Conservation (phyloP, 2,113 vertebrate species). For the Platanista minor region DNA sequence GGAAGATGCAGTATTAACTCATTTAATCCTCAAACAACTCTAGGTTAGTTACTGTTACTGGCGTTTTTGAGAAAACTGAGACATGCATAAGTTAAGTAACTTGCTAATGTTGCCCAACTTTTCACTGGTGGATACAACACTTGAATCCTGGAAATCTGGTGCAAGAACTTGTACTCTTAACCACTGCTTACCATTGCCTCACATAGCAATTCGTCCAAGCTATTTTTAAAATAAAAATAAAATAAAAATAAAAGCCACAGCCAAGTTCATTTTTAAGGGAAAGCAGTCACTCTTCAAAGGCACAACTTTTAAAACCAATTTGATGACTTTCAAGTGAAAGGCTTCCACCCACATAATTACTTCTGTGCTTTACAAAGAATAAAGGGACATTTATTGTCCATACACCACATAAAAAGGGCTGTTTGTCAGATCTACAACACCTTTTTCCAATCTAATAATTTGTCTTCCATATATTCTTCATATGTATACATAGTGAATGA, state of each 20-base stretch:
- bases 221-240: too few species aligned
- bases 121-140: not conserved
- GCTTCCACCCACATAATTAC: not conserved
- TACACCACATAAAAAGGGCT: not conserved
- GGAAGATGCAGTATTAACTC: not conserved
- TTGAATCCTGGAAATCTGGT: not conserved
- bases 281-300: not conserved
- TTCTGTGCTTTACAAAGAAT: constrained; percentile 6
- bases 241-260: too few species aligned
- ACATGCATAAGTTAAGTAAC: not conserved
- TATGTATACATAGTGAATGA: not conserved
- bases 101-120: not conserved
- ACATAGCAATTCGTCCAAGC: not conserved
- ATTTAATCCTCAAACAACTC: not conserved
- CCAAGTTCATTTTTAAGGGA: not conserved
- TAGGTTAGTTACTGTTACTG: not conserved
- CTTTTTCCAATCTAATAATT: not conserved
- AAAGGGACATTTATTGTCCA: not conserved
- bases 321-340: not conserved
- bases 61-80: not conserved
- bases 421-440: not conserved
- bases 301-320: not conserved
- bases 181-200: not conserved
- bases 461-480: not conserved
- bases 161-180: not conserved